phyloP scores from a whole-genome alignment of 2,888 invertebrate genomes.

The Sussaba pulchella region DNA sequence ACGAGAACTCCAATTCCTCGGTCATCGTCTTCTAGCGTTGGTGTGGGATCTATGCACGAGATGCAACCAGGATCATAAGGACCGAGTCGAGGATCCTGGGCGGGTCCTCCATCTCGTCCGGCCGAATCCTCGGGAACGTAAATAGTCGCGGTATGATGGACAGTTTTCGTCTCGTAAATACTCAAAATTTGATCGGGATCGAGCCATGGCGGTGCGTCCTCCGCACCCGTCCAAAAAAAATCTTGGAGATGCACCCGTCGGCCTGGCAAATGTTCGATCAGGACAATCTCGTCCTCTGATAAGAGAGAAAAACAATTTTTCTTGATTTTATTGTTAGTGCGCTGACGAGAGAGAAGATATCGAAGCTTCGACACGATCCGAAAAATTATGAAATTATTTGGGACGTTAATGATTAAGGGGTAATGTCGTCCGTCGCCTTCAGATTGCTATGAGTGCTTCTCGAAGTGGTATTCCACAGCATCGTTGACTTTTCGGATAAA shows the following conservation, averaged over 20 bases:
- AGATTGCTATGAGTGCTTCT: too few relatives aligned
- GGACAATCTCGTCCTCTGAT: conserved; percentile 82
- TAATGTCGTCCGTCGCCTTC: too few relatives aligned
- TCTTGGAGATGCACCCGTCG: conserved; percentile 88
- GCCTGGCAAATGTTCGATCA: conserved; percentile 82
- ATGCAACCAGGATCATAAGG: conserved; percentile 74
- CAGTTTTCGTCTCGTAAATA: conserved; percentile 80
- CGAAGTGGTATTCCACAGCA: too few relatives aligned
- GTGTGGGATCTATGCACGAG: conserved; percentile 80
- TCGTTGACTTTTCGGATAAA: too few relatives aligned
- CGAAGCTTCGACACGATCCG: too few relatives aligned
- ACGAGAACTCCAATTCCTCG: conserved; percentile 80
- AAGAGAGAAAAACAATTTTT: too few relatives aligned
- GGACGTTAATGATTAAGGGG: too few relatives aligned
- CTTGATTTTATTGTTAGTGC: too few relatives aligned
- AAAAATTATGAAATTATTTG: too few relatives aligned
- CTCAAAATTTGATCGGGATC: conserved; percentile 84
- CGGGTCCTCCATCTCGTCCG: conserved; percentile 29
- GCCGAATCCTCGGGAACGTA: conserved; percentile 74
- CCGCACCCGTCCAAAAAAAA: conserved; percentile 96
- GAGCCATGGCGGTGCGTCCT: conserved; percentile 90
- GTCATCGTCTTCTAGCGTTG: conserved; percentile 77
- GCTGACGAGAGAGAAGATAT: too few relatives aligned
- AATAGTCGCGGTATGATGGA: conserved; percentile 80
- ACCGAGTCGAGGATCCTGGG: conserved; percentile 42